phyloP scores from a whole-genome alignment of 1,140 invertebrate genomes.

The Stenopsyche tienmushanensis region DNA sequence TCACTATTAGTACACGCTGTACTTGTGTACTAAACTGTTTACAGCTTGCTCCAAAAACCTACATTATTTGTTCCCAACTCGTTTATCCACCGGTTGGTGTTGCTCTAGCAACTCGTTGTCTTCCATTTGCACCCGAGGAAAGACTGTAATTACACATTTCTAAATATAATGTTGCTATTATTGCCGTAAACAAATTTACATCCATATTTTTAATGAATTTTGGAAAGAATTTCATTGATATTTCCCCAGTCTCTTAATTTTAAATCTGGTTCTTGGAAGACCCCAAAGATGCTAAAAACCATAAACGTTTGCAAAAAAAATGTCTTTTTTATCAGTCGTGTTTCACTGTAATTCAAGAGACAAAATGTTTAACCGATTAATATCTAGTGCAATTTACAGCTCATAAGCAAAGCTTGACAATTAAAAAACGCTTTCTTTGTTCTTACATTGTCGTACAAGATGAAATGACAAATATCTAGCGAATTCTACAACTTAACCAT shows the following conservation, averaged over 20 bases:
- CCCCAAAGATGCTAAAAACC: neutral
- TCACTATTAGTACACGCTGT: too few species aligned
- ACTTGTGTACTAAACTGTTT: neutral
- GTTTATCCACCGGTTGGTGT: conserved; percentile 16
- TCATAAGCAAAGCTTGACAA: too few species aligned
- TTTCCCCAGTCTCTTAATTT: neutral
- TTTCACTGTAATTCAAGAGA: too few species aligned
- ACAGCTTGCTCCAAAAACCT: conserved; percentile 20
- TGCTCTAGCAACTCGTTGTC: neutral
- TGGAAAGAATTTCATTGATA: neutral
- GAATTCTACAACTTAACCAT: too few species aligned
- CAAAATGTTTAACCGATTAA: too few species aligned
- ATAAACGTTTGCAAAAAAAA: neutral
- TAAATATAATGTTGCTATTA: neutral
- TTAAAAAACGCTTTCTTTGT: too few species aligned
- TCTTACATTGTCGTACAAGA: too few species aligned
- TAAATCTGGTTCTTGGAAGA: neutral
- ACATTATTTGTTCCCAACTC: conserved; percentile 25
- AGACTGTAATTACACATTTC: neutral
- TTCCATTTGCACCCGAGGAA: neutral
- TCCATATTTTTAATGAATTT: neutral
- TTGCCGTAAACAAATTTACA: neutral
- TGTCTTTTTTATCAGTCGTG: too few species aligned
- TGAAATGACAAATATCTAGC: too few species aligned
- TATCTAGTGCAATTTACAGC: too few species aligned